Evolutionary conservation across 2,888 invertebrate species (phyloP).

Genomic region (Andrena chrysosceles): DNA sequence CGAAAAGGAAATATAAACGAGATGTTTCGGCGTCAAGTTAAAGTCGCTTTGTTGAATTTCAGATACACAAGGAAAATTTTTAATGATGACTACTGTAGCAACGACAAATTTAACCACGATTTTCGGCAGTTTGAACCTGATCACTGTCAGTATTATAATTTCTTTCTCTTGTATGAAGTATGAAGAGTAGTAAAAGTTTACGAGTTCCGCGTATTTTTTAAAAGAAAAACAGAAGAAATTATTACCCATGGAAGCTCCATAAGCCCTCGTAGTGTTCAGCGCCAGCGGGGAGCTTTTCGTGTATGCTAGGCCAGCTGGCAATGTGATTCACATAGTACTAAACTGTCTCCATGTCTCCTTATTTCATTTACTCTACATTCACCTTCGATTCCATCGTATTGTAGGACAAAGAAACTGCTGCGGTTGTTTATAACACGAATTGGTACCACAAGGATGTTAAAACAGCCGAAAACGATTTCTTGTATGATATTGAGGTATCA

Average conservation of each 20-base stretch:
- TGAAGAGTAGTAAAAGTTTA: too few relatives aligned
- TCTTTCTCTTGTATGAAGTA: too few relatives aligned
- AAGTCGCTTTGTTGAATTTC: too few relatives aligned
- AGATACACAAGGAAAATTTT: too few relatives aligned
- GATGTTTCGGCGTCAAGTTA: too few relatives aligned
- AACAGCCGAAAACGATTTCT: slow-evolving; percentile 19
- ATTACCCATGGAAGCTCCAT: slow-evolving; percentile 65
- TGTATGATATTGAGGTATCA: slow-evolving; percentile 22
- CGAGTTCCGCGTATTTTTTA: too few relatives aligned
- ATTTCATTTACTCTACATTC: not conserved
- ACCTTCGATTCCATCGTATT: not conserved
- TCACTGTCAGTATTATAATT: too few relatives aligned
- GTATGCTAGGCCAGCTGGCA: slow-evolving; percentile 76
- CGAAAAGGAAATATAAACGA: too few relatives aligned
- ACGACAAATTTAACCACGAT: too few relatives aligned
- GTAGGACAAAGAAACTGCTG: slow-evolving; percentile 37
- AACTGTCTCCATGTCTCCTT: not conserved
- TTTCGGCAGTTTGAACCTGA: too few relatives aligned
- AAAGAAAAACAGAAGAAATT: slow-evolving; percentile 59
- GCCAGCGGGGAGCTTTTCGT: slow-evolving; percentile 73
- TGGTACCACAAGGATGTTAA: slow-evolving; percentile 34
- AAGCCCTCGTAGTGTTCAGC: slow-evolving; percentile 65
- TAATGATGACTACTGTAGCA: too few relatives aligned
- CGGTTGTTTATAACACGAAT: slow-evolving; percentile 33
- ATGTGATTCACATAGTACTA: slow-evolving; percentile 70